A percentile compares a stretch with the other conserved stretches of the same genome.
Conservation (phyloP, 2,888 invertebrate species). For the Nephrotoma appendiculata region DNA sequence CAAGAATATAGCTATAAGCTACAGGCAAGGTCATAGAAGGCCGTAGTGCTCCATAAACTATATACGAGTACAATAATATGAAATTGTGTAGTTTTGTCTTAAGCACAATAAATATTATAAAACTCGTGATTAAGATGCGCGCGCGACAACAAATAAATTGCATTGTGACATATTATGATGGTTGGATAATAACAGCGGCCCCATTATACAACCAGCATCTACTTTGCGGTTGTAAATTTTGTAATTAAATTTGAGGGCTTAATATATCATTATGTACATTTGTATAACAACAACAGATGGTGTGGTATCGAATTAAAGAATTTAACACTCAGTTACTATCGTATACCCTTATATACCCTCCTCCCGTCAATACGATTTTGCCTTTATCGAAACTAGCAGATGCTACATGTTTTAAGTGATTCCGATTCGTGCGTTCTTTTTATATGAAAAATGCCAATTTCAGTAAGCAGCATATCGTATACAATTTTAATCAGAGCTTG, state of each 20-base stretch:
- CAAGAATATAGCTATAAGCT: background rate
- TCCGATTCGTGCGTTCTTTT: too few species aligned
- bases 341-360: background rate
- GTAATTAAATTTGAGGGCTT: background rate
- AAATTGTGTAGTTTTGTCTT: background rate
- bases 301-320: background rate
- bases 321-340: background rate
- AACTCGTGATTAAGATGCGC: background rate
- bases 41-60: background rate
- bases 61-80: background rate
- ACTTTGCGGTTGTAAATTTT: background rate
- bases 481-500: background rate
- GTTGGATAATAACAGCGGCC: background rate
- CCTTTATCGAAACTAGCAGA: background rate
- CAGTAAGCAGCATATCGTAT: too few species aligned
- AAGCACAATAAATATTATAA: background rate
- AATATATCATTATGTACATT: background rate
- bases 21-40: conserved; percentile 1
- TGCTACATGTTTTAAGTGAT: background rate
- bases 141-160: background rate
- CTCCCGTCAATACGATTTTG: background rate
- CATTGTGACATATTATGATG: background rate
- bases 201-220: background rate
- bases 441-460: too few species aligned
- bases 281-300: background rate